Percentiles rank a stretch among this genome's conserved stretches.
Conservation (phyloP, 2,888 invertebrate genomes). For the Meganola albula region DNA sequence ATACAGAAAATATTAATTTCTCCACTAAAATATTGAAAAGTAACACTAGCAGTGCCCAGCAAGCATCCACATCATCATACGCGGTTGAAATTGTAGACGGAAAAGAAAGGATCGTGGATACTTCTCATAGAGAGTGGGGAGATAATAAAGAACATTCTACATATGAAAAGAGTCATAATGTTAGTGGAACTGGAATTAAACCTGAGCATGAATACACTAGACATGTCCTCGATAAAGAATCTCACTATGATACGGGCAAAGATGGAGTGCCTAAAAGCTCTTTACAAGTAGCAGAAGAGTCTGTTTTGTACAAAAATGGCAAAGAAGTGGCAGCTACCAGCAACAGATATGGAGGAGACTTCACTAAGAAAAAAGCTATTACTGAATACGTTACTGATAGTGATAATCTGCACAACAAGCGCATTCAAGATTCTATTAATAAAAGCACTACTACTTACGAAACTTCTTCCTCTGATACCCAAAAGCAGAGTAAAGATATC, state of each 20-base stretch:
- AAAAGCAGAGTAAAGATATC: constrained; percentile 36
- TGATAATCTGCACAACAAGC: constrained; percentile 43
- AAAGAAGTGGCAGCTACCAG: constrained; percentile 66
- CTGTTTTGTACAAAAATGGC: constrained; percentile 60
- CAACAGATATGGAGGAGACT: constrained; percentile 65
- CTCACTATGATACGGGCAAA: constrained; percentile 77
- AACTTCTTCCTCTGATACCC: constrained; percentile 42
- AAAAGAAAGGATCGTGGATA: constrained; percentile 77
- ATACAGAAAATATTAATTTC: constrained; percentile 58
- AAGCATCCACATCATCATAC: constrained; percentile 80
- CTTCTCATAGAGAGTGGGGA: constrained; percentile 78
- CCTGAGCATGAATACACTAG: constrained; percentile 78
- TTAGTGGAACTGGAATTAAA: constrained; percentile 73
- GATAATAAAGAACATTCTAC: constrained; percentile 69
- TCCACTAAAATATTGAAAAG: constrained; percentile 75
- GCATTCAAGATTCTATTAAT: constrained; percentile 42
- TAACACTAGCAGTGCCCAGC: constrained; percentile 75
- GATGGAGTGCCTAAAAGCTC: constrained; percentile 72
- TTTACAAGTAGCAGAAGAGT: constrained; percentile 57
- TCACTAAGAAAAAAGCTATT: constrained; percentile 62
- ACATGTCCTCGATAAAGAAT: constrained; percentile 73
- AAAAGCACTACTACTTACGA: constrained; percentile 41
- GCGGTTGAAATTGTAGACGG: constrained; percentile 81
- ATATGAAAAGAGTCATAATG: constrained; percentile 74
- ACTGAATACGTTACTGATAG: constrained; percentile 48